Conservation (phyloP, 2,797 vertebrate species). For the Phyllotis vaccarum region DNA sequence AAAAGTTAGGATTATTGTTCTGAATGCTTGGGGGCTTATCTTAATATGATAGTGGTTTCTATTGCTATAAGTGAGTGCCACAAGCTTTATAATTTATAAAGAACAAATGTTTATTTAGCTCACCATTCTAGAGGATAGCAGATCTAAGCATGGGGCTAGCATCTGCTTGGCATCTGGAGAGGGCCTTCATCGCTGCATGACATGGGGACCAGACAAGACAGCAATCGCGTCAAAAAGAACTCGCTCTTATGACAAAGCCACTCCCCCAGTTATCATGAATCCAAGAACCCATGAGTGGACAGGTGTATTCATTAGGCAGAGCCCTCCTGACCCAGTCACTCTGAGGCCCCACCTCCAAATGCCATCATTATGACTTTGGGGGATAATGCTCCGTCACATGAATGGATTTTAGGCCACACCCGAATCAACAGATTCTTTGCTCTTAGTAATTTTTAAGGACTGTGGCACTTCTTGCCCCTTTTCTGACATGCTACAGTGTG, state of each 20-base stretch:
- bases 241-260: not conserved
- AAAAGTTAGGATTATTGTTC: not conserved
- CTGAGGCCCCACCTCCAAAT: not conserved
- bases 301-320: not conserved
- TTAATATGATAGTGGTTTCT: not conserved
- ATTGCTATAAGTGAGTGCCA: not conserved
- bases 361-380: not conserved
- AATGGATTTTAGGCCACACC: not conserved
- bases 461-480: not conserved
- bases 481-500: not conserved
- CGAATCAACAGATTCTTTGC: not conserved
- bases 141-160: too few relatives aligned
- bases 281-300: not conserved
- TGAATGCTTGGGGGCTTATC: not conserved
- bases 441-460: not conserved
- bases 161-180: not conserved
- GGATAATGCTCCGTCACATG: not conserved
- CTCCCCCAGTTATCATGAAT: not conserved
- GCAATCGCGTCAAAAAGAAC: not conserved
- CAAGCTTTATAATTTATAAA: not conserved
- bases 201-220: not conserved
- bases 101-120: not conserved
- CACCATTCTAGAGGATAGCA: not conserved
- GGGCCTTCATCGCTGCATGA: not conserved
- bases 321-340: not conserved